Evolutionary conservation across 2,797 vertebrate species (phyloP), one percentile per base, ranked within the genome.

Genomic region (Arctocebus calabarensis): DNA sequence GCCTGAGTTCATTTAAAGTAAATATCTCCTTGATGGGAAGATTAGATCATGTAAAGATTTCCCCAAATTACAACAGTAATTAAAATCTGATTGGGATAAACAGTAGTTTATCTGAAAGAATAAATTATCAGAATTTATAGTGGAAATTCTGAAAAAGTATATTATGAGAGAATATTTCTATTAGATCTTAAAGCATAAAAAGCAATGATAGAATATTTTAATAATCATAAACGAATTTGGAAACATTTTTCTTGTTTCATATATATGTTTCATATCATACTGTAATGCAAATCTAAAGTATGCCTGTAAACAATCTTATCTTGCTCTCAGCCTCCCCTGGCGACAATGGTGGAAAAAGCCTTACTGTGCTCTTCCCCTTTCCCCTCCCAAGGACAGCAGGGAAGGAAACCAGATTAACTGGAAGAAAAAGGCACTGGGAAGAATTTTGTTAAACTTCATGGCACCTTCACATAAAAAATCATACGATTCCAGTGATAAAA

Each of bases 1-100:
- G 34, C 77, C 40, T 11, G 52, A 52, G 45, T 71, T 96, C 70
- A 94, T 88, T 83, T 91, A 71, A 94, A 94, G 8, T 37, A 96
- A 97, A 75, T 94, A 77, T 81, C 59, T 95, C 68, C 66, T 66
- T 70, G 71, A 48, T 57, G 37, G 71, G 66, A 88, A 79, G 87
- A 89, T 81, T 75, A 75, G 74, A 70, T 85, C 40, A 71, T 59
- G 32, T 83, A 78, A 57, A 88, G 37, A 92, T 74, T 43, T 74
- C 25, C 45, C n/a, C 77, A 89, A 79, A 90, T n/a, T 93, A 71
- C 3, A 93, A 7, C 75, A 86, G 45, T 79, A 93, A 57, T 92
- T 96, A 96, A 91, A 96, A 66, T 92, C 52, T 79, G n/a, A 37
- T 71, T 86, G 64, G 57, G 22, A 23, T 45, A 14, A 40, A 29